Evolutionary conservation across 2,888 invertebrate genomes (phyloP), one percentile per base, ranked within the genome.

Genomic region (Microctonus aethiopoides): DNA sequence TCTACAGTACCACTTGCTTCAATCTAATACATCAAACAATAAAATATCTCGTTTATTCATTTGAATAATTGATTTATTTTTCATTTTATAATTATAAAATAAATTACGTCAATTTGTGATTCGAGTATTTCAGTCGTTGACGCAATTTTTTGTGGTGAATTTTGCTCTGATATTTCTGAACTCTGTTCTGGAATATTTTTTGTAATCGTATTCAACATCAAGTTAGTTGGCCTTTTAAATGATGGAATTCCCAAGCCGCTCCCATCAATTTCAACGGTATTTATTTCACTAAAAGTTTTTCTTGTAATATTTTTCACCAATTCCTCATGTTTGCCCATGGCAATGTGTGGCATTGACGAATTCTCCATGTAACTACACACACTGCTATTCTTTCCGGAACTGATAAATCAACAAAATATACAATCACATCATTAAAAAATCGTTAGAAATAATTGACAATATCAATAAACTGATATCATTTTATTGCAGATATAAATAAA

Each of bases 311-410:
- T 16, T 46, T 41, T 16, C 41, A 16, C 1, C 16, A 46, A 16
- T 13, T 22, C 11, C 4, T 24, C 24, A 54, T 54, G 22, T 54
- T 26, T 26, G 1, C 11, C 71, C 20, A 76, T 46, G 41, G 76
- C 75, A 64, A 72, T 75, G 29, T 76, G 77, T 7, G 74, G 66
- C 36, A 70, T 36, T 56, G 72, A 36, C 56, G 72, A 46, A 5
- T 74, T 78, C 64, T 79, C 79, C 74, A 76, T 80, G 76, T 80
- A 81, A 46, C 73, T 46, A 67, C 79, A 79, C 16, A 32, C 32
- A 29, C 16, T 20, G 22, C 20, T 10, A 3, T 16, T 16, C 29
- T 62, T 62, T 22, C 2, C 10, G 36, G 5, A 62, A 41, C 62
- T 39, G 34, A 26, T 32, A 20, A 56, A 60, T 10, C 0, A 60